Base-by-base conservation (phyloP, 1,140 invertebrate species). In the Eupeodes corollae region DNA sequence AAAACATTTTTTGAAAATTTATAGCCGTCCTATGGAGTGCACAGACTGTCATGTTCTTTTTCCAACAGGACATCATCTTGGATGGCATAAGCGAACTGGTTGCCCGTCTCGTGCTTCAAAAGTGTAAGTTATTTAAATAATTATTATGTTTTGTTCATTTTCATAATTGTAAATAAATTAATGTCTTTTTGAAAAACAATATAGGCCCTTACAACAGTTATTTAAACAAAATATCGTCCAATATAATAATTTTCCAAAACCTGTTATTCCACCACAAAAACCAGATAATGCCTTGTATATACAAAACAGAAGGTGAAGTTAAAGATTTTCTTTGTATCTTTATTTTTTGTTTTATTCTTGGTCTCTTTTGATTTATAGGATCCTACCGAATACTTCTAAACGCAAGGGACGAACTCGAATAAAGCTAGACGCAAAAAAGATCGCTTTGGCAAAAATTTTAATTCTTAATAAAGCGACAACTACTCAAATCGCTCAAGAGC, bases 61-160 rank as follows among this genome's bases (percentile, higher is more conserved):
- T n/a, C 63, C 63, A 26, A 66, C 63, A 21, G 63, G 63, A 31
- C 63, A 67, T 46, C 63, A 67, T 52, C 42, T 67, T 40, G 63
- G 63, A 30, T 67, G 63, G 63, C 63, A 67, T 44, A 67, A 67
- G 44, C 60, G 63, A 44, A 66, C 63, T n/a, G 63, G 63, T 1
- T 67, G 63, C 33, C 63, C 63, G 3, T 66, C 63, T 8, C 58
- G 58, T 42, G 63, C 63, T 19, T 59, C 62, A 38, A 66, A 66
- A 46, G 65, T 66, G 63, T 65, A 10, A 57, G 55, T 52, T 1
- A n/a, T n/a, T 10, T 5, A 14, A 37, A 3, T 37, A 37, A 5
- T 37, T 37, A 5, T n/a, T 37, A n/a, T 18, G 2, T 13, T 42
- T 13, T 15, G 16, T 42, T 44, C 31, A 30, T 44, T 5, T 16